Evolutionary conservation across 2,113 vertebrate genomes (phyloP), one percentile per base, ranked within the genome.

Genomic region (Kryptolebias marmoratus): DNA sequence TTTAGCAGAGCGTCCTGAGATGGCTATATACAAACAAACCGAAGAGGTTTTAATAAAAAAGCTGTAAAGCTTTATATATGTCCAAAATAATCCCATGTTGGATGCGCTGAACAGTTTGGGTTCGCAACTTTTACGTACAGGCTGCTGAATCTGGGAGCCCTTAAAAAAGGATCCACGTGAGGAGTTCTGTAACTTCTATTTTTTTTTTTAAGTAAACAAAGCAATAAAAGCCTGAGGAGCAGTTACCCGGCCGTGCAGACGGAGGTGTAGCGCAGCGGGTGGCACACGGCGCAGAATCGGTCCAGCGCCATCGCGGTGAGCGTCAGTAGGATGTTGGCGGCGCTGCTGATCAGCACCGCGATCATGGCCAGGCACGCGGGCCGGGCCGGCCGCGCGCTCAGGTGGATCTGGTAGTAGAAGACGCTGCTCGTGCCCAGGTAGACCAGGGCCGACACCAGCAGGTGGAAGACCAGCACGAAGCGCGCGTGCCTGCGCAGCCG

Each of bases 301-400:
- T 94, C 94, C 70, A 94, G 16, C 0, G 94, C 93, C 94, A 94
- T 94, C 10, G 56, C 86, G 2, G 94, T 94, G 61, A 94, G 90
- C 13, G 94, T 94, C 54, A 94, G 85, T 8, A 94, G 88, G 78
- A 92, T 93, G 85, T 92, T 92, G 50, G 90, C 93, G 1, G 88
- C 94, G 80, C 92, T 93, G 62, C 90, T 90, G 77, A 93, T 90
- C 53, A 94, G 18, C 0, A 89, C 22, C 0, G 83, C 85, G 49
- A 94, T 70, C 69, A 94, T 83, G 7, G 75, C 49, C 11, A 47
- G 22, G 80, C 94, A 94, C 0, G 68, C 65, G 1, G 64, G 3
- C 4, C 15, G 54, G 0, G 58, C 42, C 14, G 77, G 80, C 11
- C 0, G 53, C 0, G 82, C 75, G 0, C 4, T 0, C 50, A 80